Evolutionary conservation across 2,888 invertebrate genomes (phyloP).

Genomic region (Leucophenga maculata): DNA sequence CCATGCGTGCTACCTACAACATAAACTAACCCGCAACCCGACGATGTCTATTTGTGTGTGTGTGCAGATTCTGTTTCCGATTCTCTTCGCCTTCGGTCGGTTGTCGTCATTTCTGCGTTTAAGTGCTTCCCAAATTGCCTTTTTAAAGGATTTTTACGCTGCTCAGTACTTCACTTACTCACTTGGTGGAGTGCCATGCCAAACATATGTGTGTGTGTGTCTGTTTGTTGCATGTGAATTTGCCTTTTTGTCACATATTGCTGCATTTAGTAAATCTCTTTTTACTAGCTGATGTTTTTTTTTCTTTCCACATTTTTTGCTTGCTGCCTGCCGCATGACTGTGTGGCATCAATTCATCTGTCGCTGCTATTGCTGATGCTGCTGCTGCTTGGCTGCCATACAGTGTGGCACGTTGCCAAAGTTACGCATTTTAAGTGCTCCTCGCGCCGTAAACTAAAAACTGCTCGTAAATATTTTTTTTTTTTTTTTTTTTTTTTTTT

Average conservation of each 20-base stretch:
- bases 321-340: background rate
- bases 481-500: background rate
- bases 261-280: slow-evolving; percentile 14
- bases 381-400: background rate
- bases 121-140: slow-evolving; percentile 65
- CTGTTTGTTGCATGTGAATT: background rate
- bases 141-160: slow-evolving; percentile 60
- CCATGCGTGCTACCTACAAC: too few relatives aligned
- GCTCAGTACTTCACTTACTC: background rate
- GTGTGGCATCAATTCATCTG: background rate
- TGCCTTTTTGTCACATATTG: slow-evolving; percentile 11
- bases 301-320: too few relatives aligned
- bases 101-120: slow-evolving; percentile 56
- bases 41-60: too few relatives aligned
- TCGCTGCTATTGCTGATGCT: background rate
- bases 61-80: slow-evolving; percentile 16
- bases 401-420: slow-evolving; percentile 24
- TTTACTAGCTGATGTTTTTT: slow-evolving; percentile 4
- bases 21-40: too few relatives aligned
- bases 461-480: background rate
- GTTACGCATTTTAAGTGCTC: slow-evolving; percentile 19
- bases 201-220: background rate
- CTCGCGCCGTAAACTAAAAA: slow-evolving; percentile 16
- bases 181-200: background rate
- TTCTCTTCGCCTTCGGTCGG: slow-evolving; percentile 18